Percentiles rank a stretch among this genome's conserved stretches.
phyloP scores from a whole-genome alignment of 2,888 invertebrate species.

The Macrosiphum euphorbiae region DNA sequence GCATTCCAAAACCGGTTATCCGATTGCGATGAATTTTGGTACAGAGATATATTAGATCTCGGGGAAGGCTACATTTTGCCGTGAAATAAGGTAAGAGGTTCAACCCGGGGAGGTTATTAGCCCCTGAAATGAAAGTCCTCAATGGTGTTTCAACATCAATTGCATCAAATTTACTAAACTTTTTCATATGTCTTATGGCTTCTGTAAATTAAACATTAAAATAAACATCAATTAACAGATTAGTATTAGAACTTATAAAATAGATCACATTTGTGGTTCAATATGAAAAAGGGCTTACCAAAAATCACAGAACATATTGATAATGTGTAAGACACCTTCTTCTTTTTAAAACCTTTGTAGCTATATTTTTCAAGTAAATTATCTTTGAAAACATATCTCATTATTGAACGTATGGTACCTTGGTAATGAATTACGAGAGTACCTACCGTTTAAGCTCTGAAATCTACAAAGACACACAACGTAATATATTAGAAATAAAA shows the following conservation, averaged over 20 bases:
- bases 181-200: too few species aligned
- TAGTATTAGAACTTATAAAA: not conserved
- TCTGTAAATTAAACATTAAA: too few species aligned
- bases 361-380: constrained; percentile 26
- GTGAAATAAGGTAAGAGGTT: too few species aligned
- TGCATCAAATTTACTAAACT: not conserved
- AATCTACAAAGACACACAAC: not conserved
- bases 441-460: not conserved
- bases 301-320: not conserved
- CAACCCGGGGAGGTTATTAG: too few species aligned
- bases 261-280: not conserved
- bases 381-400: constrained; percentile 21
- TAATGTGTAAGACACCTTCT: not conserved
- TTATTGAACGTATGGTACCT: not conserved
- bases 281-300: not conserved
- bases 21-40: too few species aligned
- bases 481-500: not conserved
- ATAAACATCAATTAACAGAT: too few species aligned
- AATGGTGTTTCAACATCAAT: not conserved
- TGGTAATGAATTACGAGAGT: not conserved
- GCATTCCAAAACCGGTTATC: too few species aligned
- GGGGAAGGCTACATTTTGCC: too few species aligned
- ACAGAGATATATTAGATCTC: too few species aligned
- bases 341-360: constrained; percentile 29
- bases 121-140: not conserved